A percentile compares a stretch with the other conserved stretches of the same genome.
Conservation (phyloP, 2,888 invertebrate species). For the Epiblema foenella region DNA sequence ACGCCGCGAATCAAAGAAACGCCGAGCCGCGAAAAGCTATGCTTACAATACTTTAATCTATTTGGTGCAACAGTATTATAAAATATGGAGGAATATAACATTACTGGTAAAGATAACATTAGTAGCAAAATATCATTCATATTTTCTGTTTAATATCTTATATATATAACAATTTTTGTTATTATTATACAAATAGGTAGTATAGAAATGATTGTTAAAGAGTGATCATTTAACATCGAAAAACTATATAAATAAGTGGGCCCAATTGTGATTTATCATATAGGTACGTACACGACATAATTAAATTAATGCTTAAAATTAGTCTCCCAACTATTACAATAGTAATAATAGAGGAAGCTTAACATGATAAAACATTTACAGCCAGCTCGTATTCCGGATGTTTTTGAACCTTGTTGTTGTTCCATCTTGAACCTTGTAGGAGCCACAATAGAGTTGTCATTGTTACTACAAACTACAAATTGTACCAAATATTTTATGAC, state of each 20-base stretch:
- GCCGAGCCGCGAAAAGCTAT: no score
- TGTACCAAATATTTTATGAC: no score
- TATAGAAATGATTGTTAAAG: neutral
- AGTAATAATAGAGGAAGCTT: no score
- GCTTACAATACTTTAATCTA: conserved; percentile 47
- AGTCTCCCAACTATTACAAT: no score
- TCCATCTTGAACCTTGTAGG: no score
- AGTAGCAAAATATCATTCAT: conserved; percentile 10
- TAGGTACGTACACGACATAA: neutral
- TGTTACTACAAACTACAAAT: no score
- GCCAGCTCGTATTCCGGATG: no score
- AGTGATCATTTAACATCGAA: neutral
- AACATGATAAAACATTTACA: no score
- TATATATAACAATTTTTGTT: neutral
- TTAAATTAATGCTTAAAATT: neutral
- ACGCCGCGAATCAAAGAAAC: no score
- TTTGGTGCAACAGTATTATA: conserved; percentile 64
- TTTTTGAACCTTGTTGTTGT: no score
- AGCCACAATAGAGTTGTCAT: neutral
- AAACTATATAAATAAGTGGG: neutral
- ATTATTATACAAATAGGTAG: no score
- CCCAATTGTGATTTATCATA: no score
- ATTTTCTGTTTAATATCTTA: conserved; percentile 5
- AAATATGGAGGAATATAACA: conserved; percentile 59
- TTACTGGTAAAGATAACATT: conserved; percentile 24